Base-by-base conservation (phyloP, 2,797 vertebrate species). In the Telmatherina bonti region DNA sequence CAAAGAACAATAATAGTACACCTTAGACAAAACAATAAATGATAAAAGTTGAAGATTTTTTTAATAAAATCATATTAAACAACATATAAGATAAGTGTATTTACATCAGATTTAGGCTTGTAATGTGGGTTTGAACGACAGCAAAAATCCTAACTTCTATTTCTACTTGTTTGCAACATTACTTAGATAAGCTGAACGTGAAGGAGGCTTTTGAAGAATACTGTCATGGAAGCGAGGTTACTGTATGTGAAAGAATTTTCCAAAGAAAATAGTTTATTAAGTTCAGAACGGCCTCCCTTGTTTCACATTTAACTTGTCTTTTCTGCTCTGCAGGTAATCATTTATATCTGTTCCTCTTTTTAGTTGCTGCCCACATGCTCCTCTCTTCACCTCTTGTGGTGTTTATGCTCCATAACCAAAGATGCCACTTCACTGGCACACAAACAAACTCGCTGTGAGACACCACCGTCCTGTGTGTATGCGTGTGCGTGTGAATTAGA, bases 381-480 rank as follows among this genome's bases (percentile, higher is more conserved):
- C 61, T 72, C 58, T 74, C 70, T 33, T 62, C 70, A 57, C 66
- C 53, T 67, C 59, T 78, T 51, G 10, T 33, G 11, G 9, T 67
- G 73, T 56, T 70, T 62, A 45, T 73, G 71, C 76, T 79, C 58
- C 52, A 41, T 72, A 72, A 64, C 31, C 66, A 70, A 60, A 64
- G 33, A 78, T 66, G 67, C 60, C 68, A 62, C 65, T 67, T 74
- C 51, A 67, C 26, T 70, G 77, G 66, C 74, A 59, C 10, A 5
- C 56, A 66, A 72, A 81, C 77, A 78, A 26, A 72, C 55, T 74
- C 36, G n/a, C 62, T 26, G 55, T n/a, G 54, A 79, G 68, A 73
- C 68, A 71, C 70, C 55, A 70, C 75, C 72, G 60, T 63, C 72
- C 70, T 56, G 49, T 58, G 72, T 47, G 52, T 53, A 35, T 7